Percentiles rank a stretch among this genome's conserved stretches.
Conservation (phyloP, 1,140 invertebrate genomes). For the Brachionus calyciflorus region DNA sequence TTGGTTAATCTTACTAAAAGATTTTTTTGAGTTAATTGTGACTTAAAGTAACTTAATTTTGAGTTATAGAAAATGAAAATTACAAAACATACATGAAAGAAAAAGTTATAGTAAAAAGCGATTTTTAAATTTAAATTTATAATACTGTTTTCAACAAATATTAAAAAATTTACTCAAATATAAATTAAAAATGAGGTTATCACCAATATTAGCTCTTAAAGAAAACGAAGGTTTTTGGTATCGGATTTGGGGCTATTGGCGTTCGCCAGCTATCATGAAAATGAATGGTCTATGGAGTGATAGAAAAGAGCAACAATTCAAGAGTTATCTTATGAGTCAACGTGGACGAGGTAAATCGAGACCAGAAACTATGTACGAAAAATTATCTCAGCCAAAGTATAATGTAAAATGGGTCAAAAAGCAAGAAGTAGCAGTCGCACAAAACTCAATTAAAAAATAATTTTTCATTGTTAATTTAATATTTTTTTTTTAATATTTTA, state of each 20-base stretch:
- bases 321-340: slow-evolving; percentile 36
- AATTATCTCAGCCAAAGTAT: slow-evolving; percentile 33
- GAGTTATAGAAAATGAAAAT: too few species aligned
- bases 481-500: too few species aligned
- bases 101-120: too few species aligned
- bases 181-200: too few species aligned
- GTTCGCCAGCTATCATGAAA: slow-evolving; percentile 14
- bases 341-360: slow-evolving; percentile 36
- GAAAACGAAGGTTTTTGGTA: slow-evolving; percentile 24
- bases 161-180: too few species aligned
- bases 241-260: slow-evolving; percentile 44
- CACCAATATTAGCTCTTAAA: not conserved
- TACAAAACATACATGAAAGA: too few species aligned
- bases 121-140: too few species aligned
- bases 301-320: slow-evolving; percentile 34
- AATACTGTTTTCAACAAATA: too few species aligned
- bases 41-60: too few species aligned
- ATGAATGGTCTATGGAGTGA: slow-evolving; percentile 30
- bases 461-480: not conserved
- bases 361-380: slow-evolving; percentile 17
- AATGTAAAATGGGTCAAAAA: slow-evolving; percentile 28
- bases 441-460: not conserved
- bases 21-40: too few species aligned
- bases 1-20: too few species aligned
- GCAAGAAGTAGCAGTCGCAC: not conserved